Base-by-base conservation (phyloP, 1,140 invertebrate genomes). In the Adelges cooleyi region DNA sequence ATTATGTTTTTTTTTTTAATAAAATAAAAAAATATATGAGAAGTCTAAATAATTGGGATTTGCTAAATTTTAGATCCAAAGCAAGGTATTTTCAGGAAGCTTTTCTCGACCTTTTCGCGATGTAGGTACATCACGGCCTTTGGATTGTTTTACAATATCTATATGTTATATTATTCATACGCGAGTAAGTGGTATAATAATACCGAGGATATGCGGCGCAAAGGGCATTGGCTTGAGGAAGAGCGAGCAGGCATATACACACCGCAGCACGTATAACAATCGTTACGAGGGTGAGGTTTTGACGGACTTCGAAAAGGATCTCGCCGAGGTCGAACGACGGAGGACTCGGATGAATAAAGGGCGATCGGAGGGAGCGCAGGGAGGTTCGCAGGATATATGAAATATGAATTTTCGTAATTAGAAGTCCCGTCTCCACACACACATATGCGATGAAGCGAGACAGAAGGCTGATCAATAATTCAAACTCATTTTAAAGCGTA, bases 321-420 rank as follows among this genome's bases (percentile, higher is more conserved):
- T 48, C 25, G 38, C 20, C 20, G 38, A 42, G 53, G n/a, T 11
- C 18, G 53, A 3, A 22, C 13, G 51, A 15, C 36, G 18, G n/a
- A 1, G 38, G 29, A 6, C 29, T 5, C 11, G 29, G 11, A 33
- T 33, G 29, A 11, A 33, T 33, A 33, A 11, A 33, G 29, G 29
- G 29, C 29, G 29, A 33, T 33, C 11, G 5, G 29, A 33, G 5
- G 29, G 29, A 10, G 46, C 38, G 23, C 13, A 25, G 18, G 3
- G 15, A 46, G 53, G 66, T 25, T 40, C n/a, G n/a, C n/a, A n/a
- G 23, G 29, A 44, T 56, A 52, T 46, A 52, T 46, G 51, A 67
- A 67, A 62, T 49, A 67, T 66, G 65, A 59, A 62, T 59, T 62
- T 65, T 66, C 65, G 49, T 52, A 42, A 66, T 66, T 66, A 40